Percentiles rank a stretch among this genome's conserved stretches.
phyloP scores from a whole-genome alignment of 2,888 invertebrate genomes.

The Ophraella communa region DNA sequence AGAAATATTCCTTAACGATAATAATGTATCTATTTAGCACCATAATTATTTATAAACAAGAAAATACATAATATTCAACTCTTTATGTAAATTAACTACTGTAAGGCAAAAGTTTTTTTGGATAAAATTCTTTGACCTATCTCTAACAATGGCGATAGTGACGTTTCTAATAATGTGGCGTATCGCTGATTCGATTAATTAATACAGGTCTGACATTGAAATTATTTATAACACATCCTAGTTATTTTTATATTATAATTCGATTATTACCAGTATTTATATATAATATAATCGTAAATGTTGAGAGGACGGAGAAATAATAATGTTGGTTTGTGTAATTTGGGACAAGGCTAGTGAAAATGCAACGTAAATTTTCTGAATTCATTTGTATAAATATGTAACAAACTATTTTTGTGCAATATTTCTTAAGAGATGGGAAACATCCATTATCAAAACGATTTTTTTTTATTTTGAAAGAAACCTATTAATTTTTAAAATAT shows the following conservation, averaged over 20 bases:
- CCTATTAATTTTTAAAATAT: not conserved
- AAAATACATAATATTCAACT: too few species aligned
- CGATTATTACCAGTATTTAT: not conserved
- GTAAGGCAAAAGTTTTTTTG: too few species aligned
- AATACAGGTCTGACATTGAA: too few species aligned
- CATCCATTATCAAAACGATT: not conserved
- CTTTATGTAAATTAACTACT: too few species aligned
- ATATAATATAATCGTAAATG: not conserved
- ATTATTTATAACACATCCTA: not conserved
- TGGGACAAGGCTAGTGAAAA: conserved; percentile 17
- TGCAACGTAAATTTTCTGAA: conserved; percentile 15
- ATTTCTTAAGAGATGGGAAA: conserved; percentile 11
- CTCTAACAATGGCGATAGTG: too few species aligned
- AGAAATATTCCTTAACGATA: too few species aligned
- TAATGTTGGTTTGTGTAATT: conserved; percentile 1
- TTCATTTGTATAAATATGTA: conserved; percentile 11
- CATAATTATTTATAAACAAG: too few species aligned
- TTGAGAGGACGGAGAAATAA: not conserved
- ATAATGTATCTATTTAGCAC: too few species aligned
- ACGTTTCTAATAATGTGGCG: too few species aligned
- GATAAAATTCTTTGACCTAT: too few species aligned
- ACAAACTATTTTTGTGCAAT: not conserved
- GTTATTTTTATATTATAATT: not conserved
- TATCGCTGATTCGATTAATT: too few species aligned
- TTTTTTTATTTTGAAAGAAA: too few species aligned